phyloP scores from a whole-genome alignment of 2,797 vertebrate species.

The Zenarchopterus dispar region DNA sequence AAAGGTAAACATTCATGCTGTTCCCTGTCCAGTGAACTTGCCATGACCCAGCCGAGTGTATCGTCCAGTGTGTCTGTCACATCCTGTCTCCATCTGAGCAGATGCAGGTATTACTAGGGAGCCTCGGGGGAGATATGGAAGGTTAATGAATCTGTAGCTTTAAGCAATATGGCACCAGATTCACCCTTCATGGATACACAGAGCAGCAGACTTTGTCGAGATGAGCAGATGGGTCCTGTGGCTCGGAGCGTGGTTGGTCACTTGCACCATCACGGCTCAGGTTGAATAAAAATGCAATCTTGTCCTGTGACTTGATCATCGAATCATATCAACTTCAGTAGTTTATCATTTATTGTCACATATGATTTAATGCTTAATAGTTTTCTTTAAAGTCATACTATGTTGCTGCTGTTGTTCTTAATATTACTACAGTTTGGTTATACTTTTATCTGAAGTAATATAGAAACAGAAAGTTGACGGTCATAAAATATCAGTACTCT shows the following conservation, averaged over 20 bases:
- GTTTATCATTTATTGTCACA: conserved; percentile 25
- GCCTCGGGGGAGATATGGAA: conserved; percentile 54
- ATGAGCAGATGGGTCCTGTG: conserved; percentile 70
- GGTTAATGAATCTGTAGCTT: conserved; percentile 77
- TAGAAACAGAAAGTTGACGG: background rate
- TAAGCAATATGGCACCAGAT: conserved; percentile 75
- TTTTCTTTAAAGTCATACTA: background rate
- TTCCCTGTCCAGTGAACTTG: conserved; percentile 52
- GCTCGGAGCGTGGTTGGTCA: conserved; percentile 28
- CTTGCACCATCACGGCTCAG: conserved; percentile 29
- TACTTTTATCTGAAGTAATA: background rate
- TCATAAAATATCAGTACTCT: background rate
- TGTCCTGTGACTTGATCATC: conserved; percentile 34
- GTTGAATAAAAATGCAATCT: conserved; percentile 34
- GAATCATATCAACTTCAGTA: conserved; percentile 40
- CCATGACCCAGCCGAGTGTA: conserved; percentile 48
- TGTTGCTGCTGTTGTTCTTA: conserved; percentile 14
- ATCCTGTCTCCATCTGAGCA: conserved; percentile 56
- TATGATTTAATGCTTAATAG: background rate
- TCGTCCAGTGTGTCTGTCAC: conserved; percentile 45
- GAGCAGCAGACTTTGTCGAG: conserved; percentile 49
- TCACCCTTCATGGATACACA: conserved; percentile 50
- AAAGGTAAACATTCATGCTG: conserved; percentile 41
- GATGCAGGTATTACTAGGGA: conserved; percentile 76
- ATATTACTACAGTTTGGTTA: background rate